Conservation (phyloP, 2,113 vertebrate species). For the Enhydra lutris region DNA sequence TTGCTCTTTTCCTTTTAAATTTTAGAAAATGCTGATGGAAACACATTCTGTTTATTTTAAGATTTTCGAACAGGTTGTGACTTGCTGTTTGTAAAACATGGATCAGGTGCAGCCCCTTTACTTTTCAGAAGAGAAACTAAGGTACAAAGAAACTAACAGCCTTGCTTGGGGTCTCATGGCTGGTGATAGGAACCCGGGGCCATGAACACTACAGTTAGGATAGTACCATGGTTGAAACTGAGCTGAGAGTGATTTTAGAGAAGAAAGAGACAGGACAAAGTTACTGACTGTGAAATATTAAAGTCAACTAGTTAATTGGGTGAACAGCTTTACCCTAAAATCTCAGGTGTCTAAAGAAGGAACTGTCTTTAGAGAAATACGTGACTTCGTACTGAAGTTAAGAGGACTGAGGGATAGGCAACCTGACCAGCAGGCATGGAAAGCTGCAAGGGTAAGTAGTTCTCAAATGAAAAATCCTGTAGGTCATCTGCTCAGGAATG, state of each 20-base stretch:
- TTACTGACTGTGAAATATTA: not conserved
- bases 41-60: not conserved
- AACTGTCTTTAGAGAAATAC: not conserved
- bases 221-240: not conserved
- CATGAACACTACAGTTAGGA: not conserved
- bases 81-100: not conserved
- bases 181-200: not conserved
- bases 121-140: not conserved
- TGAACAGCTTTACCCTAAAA: not conserved
- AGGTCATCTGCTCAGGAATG: not conserved
- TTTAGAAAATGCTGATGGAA: constrained; percentile 24
- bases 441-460: not conserved
- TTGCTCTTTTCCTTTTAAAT: not conserved
- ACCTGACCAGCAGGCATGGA: not conserved
- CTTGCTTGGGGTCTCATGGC: not conserved
- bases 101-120: not conserved
- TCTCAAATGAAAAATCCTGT: not conserved
- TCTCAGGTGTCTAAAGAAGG: not conserved
- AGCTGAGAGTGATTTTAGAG: not conserved
- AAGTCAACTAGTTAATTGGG: not conserved
- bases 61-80: not conserved
- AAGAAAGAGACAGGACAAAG: not conserved
- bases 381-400: not conserved
- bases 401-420: not conserved
- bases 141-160: not conserved